These are phyloP conservation scores for Hemitrygon akajei DNA, from an alignment of 2,797 vertebrate species.

Conservation along the genomic window DNA sequence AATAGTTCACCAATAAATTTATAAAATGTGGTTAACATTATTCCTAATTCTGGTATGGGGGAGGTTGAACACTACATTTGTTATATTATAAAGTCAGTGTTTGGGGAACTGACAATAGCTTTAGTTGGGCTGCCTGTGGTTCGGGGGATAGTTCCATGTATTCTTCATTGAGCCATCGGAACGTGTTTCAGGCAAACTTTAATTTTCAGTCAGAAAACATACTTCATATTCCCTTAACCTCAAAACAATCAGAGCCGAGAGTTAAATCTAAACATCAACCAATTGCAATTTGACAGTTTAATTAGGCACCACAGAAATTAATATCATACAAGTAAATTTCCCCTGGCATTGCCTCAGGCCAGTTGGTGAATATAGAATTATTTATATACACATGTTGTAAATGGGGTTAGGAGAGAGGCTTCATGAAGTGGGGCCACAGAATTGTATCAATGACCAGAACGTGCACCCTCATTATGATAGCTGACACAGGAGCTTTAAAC, in stretches of 20 bases:
- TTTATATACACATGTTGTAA: background rate
- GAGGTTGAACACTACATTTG: background rate
- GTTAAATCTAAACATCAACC: constrained; percentile 25
- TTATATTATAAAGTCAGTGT: background rate
- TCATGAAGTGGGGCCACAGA: background rate
- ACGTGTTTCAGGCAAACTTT: background rate
- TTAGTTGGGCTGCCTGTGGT: background rate
- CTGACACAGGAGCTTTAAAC: background rate
- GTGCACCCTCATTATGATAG: background rate
- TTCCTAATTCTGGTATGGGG: background rate
- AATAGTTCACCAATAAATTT: constrained; percentile 15
- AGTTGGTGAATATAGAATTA: background rate
- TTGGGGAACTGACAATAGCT: background rate
- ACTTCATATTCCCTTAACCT: constrained; percentile 19
- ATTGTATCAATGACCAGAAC: background rate
- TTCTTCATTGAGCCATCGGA: background rate
- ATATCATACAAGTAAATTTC: background rate
- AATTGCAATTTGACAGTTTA: constrained; percentile 30
- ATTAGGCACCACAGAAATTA: constrained; percentile 23
- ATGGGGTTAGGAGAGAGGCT: background rate
- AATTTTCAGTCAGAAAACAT: constrained; percentile 3
- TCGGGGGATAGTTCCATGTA: background rate
- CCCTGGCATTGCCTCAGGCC: constrained; percentile 6
- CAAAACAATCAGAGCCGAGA: background rate
- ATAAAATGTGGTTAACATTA: constrained; percentile 10